Conservation (phyloP, 1,140 invertebrate genomes). For the Zaprionus taronus region DNA sequence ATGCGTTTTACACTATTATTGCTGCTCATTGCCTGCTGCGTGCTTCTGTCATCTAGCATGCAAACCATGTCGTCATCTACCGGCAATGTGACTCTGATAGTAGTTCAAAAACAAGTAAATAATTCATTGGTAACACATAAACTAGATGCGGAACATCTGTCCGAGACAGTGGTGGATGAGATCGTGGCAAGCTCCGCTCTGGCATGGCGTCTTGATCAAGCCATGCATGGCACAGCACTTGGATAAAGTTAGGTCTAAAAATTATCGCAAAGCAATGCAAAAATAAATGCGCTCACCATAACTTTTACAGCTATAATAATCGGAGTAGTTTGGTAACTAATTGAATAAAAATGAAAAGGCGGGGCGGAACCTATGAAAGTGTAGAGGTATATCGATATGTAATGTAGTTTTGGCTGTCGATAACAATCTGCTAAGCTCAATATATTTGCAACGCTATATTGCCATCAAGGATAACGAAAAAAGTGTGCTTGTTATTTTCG, state of each 20-base stretch:
- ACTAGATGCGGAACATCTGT: not conserved
- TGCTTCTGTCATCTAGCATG: not conserved
- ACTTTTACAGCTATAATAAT: too few relatives aligned
- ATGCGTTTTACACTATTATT: slow-evolving; percentile 18
- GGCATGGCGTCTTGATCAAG: not conserved
- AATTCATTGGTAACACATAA: not conserved
- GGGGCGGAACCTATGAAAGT: too few relatives aligned
- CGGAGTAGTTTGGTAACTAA: too few relatives aligned
- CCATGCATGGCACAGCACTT: not conserved
- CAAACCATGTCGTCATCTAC: not conserved
- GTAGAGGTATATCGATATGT: too few relatives aligned
- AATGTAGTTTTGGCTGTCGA: too few relatives aligned
- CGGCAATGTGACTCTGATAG: fast-evolving
- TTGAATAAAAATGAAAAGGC: too few relatives aligned
- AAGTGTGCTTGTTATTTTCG: too few relatives aligned
- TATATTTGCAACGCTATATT: too few relatives aligned
- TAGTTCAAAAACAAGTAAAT: too few relatives aligned
- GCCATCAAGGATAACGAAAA: too few relatives aligned
- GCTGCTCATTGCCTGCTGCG: not conserved
- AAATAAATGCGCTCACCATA: not conserved
- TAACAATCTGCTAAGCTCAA: too few relatives aligned
- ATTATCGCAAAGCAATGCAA: not conserved
- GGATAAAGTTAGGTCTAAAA: not conserved
- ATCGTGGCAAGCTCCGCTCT: not conserved
- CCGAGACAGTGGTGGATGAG: not conserved